Conservation (phyloP, 2,797 vertebrate species). For the Tachyglossus aculeatus region DNA sequence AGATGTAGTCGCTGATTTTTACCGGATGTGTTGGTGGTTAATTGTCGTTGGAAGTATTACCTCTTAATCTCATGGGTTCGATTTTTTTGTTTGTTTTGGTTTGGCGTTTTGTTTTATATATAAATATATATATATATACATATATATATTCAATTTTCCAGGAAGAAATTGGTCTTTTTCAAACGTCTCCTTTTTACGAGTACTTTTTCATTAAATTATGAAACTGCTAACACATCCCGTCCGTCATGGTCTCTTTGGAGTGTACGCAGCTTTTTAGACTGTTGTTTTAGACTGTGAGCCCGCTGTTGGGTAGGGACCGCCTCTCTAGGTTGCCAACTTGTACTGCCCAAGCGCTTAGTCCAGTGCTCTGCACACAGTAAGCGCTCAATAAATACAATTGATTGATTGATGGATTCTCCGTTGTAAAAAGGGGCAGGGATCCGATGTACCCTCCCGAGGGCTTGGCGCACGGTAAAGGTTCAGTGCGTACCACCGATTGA, state of each 20-base stretch:
- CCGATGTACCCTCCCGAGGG: too few relatives aligned
- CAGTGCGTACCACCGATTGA: too few relatives aligned
- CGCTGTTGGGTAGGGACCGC: too few relatives aligned
- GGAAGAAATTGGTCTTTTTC: slow-evolving; percentile 77
- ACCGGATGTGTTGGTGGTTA: slow-evolving; percentile 69
- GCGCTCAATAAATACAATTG: too few relatives aligned
- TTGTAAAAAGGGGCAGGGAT: too few relatives aligned
- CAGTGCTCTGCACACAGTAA: too few relatives aligned
- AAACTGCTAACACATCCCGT: slow-evolving; percentile 73
- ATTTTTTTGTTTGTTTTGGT: slow-evolving; percentile 67
- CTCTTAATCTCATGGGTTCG: slow-evolving; percentile 76
- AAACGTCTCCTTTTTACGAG: slow-evolving; percentile 80
- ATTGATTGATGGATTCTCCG: too few relatives aligned
- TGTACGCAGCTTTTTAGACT: too few relatives aligned
- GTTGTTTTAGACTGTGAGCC: too few relatives aligned
- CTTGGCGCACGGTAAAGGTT: too few relatives aligned
- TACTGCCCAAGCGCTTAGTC: too few relatives aligned
- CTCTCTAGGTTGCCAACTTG: too few relatives aligned
- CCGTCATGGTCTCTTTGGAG: slow-evolving; percentile 71
- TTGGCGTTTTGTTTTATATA: slow-evolving; percentile 71
- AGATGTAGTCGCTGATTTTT: slow-evolving; percentile 77
- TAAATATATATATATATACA: slow-evolving; percentile 40
- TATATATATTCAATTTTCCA: slow-evolving; percentile 75
- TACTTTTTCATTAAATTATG: slow-evolving; percentile 88
- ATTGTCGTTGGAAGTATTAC: slow-evolving; percentile 77